A percentile compares a stretch with the other conserved stretches of the same genome.
These are phyloP conservation scores for Diarsia dahlii DNA, from an alignment of 2,888 invertebrate genomes.

Conservation along the genomic window DNA sequence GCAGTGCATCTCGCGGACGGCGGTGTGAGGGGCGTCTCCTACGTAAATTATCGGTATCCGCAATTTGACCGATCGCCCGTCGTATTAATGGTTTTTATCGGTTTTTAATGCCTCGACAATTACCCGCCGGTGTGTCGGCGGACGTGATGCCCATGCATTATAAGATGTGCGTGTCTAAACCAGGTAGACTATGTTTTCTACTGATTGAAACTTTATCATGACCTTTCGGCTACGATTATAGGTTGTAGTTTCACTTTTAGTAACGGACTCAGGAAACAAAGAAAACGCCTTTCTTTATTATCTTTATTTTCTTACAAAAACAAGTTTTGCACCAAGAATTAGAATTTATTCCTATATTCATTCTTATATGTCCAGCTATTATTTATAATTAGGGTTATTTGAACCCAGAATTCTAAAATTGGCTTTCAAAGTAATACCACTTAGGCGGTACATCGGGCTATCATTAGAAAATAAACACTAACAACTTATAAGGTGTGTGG, in stretches of 20 bases:
- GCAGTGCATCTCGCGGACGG: conserved; percentile 54
- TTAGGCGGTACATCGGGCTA: not conserved
- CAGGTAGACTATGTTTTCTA: conserved; percentile 54
- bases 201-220: conserved; percentile 61
- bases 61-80: conserved; percentile 77
- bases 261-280: conserved; percentile 39
- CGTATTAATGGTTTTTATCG: conserved; percentile 80
- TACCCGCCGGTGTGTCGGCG: conserved; percentile 71
- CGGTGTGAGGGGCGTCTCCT: conserved; percentile 60
- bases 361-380: not conserved
- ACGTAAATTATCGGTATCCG: conserved; percentile 79
- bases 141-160: conserved; percentile 67
- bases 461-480: conserved; percentile 35
- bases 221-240: conserved; percentile 62
- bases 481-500: conserved; percentile 50
- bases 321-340: conserved; percentile 15
- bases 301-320: not conserved
- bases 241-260: conserved; percentile 45
- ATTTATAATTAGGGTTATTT: conserved; percentile 18
- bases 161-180: conserved; percentile 66
- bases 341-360: not conserved
- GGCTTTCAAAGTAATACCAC: conserved; percentile 13
- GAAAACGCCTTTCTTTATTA: conserved; percentile 15
- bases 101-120: conserved; percentile 80
- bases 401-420: conserved; percentile 4